Percentiles rank a stretch among this genome's conserved stretches.
phyloP scores from a whole-genome alignment of 1,140 invertebrate species.

The Drosophila kepulauana region DNA sequence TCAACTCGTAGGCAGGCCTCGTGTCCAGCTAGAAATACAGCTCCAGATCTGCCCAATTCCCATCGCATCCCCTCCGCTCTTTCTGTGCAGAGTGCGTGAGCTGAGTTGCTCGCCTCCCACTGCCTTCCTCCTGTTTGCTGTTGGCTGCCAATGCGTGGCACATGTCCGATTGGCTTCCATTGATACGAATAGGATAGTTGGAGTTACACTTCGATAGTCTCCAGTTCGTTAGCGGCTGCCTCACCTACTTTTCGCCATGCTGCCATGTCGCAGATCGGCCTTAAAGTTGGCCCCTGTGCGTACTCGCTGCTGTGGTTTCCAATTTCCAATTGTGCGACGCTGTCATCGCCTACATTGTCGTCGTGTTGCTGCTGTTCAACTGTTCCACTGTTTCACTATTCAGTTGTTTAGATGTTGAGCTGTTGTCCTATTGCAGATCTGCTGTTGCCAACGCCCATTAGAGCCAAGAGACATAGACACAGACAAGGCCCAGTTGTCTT shows the following conservation, averaged over 20 bases:
- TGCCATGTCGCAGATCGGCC: constrained; percentile 46
- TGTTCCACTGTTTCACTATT: constrained; percentile 17
- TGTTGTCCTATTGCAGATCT: constrained; percentile 47
- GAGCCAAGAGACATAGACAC: constrained; percentile 46
- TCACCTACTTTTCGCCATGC: constrained; percentile 70
- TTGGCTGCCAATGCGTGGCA: constrained; percentile 74
- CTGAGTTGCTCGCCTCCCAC: constrained; percentile 53
- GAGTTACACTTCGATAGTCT: constrained; percentile 35
- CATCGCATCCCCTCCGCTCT: neutral
- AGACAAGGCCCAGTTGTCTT: constrained; percentile 13
- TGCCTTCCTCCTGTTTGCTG: constrained; percentile 36
- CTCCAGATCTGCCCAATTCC: constrained; percentile 11
- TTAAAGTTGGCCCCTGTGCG: constrained; percentile 35
- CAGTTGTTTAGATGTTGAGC: constrained; percentile 12
- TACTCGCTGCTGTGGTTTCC: constrained; percentile 48
- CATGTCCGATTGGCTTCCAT: constrained; percentile 77
- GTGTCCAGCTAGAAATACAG: neutral
- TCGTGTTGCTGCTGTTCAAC: constrained; percentile 40
- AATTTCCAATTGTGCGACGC: constrained; percentile 59
- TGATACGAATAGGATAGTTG: constrained; percentile 47
- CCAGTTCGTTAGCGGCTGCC: constrained; percentile 54
- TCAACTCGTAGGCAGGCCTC: constrained; percentile 31
- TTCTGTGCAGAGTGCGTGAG: constrained; percentile 53
- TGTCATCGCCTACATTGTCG: constrained; percentile 75
- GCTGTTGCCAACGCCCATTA: constrained; percentile 69